A percentile compares a stretch with the other conserved stretches of the same genome.
Conservation (phyloP, 2,113 vertebrate species). For the Noctilio leporinus region DNA sequence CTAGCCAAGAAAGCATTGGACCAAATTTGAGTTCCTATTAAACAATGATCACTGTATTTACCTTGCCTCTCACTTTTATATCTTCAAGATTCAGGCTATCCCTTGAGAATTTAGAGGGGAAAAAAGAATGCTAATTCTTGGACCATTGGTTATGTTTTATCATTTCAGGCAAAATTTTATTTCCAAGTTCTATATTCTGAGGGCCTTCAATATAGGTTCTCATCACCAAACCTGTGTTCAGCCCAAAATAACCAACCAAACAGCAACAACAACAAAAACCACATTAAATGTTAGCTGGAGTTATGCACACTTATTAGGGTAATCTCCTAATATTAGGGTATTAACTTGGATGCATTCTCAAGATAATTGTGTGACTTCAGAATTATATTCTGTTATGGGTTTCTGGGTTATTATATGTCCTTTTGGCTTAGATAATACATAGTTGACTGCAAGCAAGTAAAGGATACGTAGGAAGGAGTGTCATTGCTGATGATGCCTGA, state of each 20-base stretch:
- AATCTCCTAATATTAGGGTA: not conserved
- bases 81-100: not conserved
- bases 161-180: not conserved
- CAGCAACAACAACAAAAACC: not conserved
- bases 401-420: not conserved
- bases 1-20: not conserved
- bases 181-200: not conserved
- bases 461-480: conserved; percentile 4
- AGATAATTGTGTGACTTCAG: not conserved
- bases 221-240: not conserved
- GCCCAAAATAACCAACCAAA: not conserved
- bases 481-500: not conserved
- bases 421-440: not conserved
- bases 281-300: not conserved
- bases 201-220: not conserved
- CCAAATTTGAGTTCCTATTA: not conserved
- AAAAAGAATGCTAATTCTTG: not conserved
- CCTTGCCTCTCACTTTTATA: not conserved
- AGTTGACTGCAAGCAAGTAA: not conserved
- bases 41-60: not conserved
- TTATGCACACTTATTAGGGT: not conserved
- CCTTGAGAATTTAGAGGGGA: not conserved
- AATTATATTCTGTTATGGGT: not conserved
- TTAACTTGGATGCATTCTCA: not conserved
- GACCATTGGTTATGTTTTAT: not conserved